These are phyloP conservation scores for Triplophysa tibetana DNA, from an alignment of 2,113 vertebrate species.

Conservation along the genomic window DNA sequence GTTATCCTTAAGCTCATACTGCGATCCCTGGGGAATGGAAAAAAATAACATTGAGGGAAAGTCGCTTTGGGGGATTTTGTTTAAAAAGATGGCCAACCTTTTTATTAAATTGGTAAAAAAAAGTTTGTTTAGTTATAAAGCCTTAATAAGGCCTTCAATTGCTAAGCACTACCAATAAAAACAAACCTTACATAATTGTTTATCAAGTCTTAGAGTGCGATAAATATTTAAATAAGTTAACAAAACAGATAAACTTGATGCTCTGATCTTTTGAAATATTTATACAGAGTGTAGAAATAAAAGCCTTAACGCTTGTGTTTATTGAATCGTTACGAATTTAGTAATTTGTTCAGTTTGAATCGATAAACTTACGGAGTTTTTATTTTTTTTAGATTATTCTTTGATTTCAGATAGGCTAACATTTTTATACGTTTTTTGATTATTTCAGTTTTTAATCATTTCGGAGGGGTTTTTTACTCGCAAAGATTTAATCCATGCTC, in stretches of 20 bases:
- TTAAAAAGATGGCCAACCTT: too few relatives aligned
- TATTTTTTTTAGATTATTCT: background rate
- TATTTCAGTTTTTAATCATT: background rate
- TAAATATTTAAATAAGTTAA: too few relatives aligned
- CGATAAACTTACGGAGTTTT: background rate
- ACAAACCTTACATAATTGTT: background rate
- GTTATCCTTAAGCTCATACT: constrained; percentile 96
- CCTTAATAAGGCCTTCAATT: background rate
- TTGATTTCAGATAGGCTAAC: background rate
- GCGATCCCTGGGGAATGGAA: constrained; percentile 82
- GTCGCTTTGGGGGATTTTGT: background rate
- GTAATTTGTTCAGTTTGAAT: background rate
- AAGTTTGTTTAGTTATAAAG: background rate
- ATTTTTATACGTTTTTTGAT: background rate
- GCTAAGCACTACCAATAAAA: background rate
- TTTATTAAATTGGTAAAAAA: background rate
- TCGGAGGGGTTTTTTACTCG: background rate
- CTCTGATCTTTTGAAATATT: background rate
- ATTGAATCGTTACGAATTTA: background rate
- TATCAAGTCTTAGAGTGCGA: background rate
- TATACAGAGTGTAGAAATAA: background rate
- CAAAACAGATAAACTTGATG: too few relatives aligned
- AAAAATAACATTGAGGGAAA: constrained; percentile 2
- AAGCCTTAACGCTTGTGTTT: background rate
- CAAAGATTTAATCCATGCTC: background rate